phyloP scores from a whole-genome alignment of 2,888 invertebrate genomes.

The Tenthredo distinguenda region DNA sequence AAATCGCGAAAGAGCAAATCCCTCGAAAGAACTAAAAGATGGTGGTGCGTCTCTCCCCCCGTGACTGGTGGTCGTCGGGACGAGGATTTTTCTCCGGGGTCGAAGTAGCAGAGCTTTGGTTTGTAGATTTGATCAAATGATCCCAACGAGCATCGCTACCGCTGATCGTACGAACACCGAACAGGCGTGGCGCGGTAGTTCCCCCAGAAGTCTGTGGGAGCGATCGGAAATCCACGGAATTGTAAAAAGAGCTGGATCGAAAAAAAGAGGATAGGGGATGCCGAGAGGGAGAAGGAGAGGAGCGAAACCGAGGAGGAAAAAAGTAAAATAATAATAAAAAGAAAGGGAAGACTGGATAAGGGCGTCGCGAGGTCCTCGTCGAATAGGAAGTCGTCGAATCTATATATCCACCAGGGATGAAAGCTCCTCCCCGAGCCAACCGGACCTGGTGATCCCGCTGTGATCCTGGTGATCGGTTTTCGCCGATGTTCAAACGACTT shows the following conservation, averaged over 20 bases:
- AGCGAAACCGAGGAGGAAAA: slow-evolving; percentile 56
- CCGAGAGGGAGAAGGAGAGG: slow-evolving; percentile 52
- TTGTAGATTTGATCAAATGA: slow-evolving; percentile 53
- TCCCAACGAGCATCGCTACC: slow-evolving; percentile 39
- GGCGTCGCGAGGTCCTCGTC: slow-evolving; percentile 49
- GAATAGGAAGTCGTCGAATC: slow-evolving; percentile 58
- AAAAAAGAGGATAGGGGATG: slow-evolving; percentile 21
- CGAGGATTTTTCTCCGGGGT: slow-evolving; percentile 27
- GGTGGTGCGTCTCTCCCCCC: not conserved
- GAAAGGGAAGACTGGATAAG: slow-evolving; percentile 54
- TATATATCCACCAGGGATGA: slow-evolving; percentile 54
- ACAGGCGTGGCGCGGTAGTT: slow-evolving; percentile 47
- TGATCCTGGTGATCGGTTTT: slow-evolving; percentile 49
- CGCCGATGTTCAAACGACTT: slow-evolving; percentile 60
- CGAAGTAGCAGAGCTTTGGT: slow-evolving; percentile 38
- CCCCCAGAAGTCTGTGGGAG: slow-evolving; percentile 34
- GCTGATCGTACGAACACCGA: slow-evolving; percentile 49
- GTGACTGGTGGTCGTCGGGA: not conserved
- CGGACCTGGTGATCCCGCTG: slow-evolving; percentile 33
- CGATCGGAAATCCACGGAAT: slow-evolving; percentile 60
- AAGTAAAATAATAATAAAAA: slow-evolving; percentile 55
- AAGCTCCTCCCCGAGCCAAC: slow-evolving; percentile 32
- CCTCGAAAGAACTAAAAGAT: slow-evolving; percentile 25
- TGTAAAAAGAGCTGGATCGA: slow-evolving; percentile 58
- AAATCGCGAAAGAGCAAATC: slow-evolving; percentile 55